phyloP scores from a whole-genome alignment of 2,113 vertebrate genomes.

The Progne subis region DNA sequence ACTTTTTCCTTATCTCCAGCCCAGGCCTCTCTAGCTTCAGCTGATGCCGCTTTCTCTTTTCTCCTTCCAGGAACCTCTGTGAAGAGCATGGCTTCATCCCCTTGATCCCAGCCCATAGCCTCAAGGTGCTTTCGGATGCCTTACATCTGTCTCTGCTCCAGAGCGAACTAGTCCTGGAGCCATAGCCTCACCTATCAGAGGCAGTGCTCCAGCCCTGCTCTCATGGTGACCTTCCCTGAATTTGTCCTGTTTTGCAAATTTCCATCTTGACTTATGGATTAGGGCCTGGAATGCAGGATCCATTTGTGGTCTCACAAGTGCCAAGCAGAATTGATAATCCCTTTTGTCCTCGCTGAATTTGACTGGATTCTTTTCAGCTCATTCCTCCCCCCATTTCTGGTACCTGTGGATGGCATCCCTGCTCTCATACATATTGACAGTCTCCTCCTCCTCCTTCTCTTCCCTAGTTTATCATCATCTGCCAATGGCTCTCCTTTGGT shows the following conservation, averaged over 20 bases:
- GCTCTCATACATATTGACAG: neutral
- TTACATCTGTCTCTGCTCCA: neutral
- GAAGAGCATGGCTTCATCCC: neutral
- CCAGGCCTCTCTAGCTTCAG: neutral
- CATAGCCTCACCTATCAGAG: fast-evolving
- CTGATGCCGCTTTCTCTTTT: neutral
- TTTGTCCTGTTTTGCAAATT: neutral
- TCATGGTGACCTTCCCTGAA: neutral
- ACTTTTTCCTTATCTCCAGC: neutral
- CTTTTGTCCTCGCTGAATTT: neutral
- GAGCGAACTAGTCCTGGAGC: neutral
- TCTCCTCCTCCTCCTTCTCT: neutral
- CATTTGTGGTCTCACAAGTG: neutral
- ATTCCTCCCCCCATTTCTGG: neutral
- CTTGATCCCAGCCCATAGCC: neutral
- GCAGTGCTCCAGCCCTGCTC: neutral
- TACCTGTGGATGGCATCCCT: neutral
- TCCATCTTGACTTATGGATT: neutral
- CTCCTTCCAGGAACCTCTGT: fast-evolving
- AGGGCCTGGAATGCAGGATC: neutral
- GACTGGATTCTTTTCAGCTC: neutral
- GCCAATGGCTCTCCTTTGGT: neutral
- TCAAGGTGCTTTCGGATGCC: neutral
- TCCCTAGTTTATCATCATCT: neutral
- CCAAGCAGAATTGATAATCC: neutral